Conservation (phyloP, 2,113 vertebrate genomes). For the Passerina amoena region DNA sequence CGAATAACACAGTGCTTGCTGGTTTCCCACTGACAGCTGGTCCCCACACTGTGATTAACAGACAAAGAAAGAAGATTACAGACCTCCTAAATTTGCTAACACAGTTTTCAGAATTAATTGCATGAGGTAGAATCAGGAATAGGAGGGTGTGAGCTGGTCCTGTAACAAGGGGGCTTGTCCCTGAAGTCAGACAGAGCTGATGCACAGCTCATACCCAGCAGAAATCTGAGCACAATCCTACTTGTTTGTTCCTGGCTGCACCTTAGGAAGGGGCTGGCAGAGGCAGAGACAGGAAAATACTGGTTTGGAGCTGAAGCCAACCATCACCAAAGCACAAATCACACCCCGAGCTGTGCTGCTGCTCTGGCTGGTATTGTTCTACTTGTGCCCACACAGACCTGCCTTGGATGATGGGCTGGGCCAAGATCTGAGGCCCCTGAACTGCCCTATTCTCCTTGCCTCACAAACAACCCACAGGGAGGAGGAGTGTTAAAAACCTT, state of each 20-base stretch:
- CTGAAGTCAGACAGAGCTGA: background rate
- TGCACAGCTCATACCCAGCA: background rate
- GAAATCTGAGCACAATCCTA: background rate
- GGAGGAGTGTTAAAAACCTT: background rate
- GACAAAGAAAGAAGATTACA: constrained; percentile 13
- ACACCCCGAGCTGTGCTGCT: fast-evolving
- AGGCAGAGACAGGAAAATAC: background rate
- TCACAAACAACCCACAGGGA: background rate
- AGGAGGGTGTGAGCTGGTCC: background rate
- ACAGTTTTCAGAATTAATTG: background rate
- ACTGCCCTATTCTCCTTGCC: background rate
- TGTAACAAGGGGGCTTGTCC: background rate
- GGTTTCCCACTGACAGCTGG: background rate
- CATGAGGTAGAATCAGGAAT: background rate
- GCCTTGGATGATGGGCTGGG: background rate
- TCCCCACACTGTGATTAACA: background rate
- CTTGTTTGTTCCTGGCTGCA: background rate
- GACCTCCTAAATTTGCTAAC: background rate
- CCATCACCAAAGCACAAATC: background rate
- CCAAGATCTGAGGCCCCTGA: background rate
- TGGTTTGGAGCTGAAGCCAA: background rate
- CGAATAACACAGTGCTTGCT: background rate
- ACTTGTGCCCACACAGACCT: background rate
- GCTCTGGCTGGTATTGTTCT: background rate
- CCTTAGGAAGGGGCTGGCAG: background rate